These are phyloP conservation scores for Neodontobutis hainanensis DNA, from an alignment of 2,113 vertebrate genomes.

Conservation along the genomic window DNA sequence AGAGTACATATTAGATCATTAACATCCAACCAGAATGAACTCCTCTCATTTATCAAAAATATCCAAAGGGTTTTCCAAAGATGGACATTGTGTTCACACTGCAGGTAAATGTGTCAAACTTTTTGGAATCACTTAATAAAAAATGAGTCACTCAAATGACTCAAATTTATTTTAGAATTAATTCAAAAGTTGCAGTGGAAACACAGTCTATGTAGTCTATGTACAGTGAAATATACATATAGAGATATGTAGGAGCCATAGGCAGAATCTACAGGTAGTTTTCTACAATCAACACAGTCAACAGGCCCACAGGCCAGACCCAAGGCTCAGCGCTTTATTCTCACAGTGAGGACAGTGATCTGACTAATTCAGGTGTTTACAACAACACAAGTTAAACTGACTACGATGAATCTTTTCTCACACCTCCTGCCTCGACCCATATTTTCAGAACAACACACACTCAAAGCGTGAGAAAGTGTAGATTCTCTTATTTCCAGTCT, in stretches of 20 bases:
- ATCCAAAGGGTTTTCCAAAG: background rate
- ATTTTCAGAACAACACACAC: conserved; percentile 2
- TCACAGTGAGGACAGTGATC: conserved; percentile 47
- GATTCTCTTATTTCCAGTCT: conserved; percentile 29
- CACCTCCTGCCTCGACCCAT: background rate
- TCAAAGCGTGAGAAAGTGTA: background rate
- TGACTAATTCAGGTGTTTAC: conserved; percentile 49
- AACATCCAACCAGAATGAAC: conserved; percentile 28
- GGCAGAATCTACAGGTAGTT: conserved; percentile 23
- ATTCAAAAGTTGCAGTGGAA: too few relatives aligned
- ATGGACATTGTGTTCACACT: background rate
- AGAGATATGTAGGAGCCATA: conserved; percentile 15
- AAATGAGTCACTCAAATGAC: too few relatives aligned
- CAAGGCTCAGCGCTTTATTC: conserved; percentile 45
- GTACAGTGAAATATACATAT: too few relatives aligned
- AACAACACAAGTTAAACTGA: conserved; percentile 18
- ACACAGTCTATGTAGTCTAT: too few relatives aligned
- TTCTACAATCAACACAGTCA: conserved; percentile 35
- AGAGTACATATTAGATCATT: conserved; percentile 37
- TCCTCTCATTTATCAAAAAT: conserved; percentile 1
- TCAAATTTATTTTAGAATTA: too few relatives aligned
- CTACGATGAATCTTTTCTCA: conserved; percentile 7
- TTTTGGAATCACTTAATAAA: too few relatives aligned
- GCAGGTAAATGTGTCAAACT: too few relatives aligned
- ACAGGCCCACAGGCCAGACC: conserved; percentile 46